These are phyloP conservation scores for Heterochromis multidens DNA, from an alignment of 2,113 vertebrate species.

Conservation along the genomic window DNA sequence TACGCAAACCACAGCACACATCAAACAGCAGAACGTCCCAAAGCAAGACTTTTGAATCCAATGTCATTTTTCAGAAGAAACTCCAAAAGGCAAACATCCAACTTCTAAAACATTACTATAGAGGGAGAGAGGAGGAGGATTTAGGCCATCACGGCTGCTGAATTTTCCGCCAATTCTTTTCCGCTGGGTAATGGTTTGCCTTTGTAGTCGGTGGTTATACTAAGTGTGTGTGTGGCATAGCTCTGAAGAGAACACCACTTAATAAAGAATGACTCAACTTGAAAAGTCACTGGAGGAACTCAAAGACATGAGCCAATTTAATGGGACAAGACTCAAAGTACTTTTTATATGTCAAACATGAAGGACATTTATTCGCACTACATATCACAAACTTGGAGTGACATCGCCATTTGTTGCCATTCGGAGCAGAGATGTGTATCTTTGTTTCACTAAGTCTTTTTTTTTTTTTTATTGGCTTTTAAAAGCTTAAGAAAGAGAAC, in stretches of 20 bases:
- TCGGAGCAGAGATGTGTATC: conserved; percentile 17
- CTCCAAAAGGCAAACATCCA: conserved; percentile 46
- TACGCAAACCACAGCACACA: conserved; percentile 34
- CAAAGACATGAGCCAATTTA: conserved; percentile 45
- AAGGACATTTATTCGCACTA: conserved; percentile 32
- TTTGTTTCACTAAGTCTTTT: conserved; percentile 16
- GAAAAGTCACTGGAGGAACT: conserved; percentile 46
- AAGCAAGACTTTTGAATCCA: conserved; percentile 54
- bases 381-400: conserved; percentile 48
- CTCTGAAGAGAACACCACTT: conserved; percentile 44
- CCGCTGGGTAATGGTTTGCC: conserved; percentile 41
- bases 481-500: conserved; percentile 2
- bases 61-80: conserved; percentile 42
- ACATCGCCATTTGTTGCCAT: conserved; percentile 25
- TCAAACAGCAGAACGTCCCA: conserved; percentile 52
- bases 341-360: conserved; percentile 34
- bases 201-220: conserved; percentile 50
- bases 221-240: conserved; percentile 29
- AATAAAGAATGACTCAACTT: conserved; percentile 49
- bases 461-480: background rate
- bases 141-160: conserved; percentile 32
- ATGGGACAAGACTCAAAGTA: conserved; percentile 17
- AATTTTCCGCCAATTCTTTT: conserved; percentile 34
- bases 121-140: conserved; percentile 7
- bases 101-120: conserved; percentile 16